Conservation (phyloP, 2,888 invertebrate genomes). For the Opisthograptis luteolata region DNA sequence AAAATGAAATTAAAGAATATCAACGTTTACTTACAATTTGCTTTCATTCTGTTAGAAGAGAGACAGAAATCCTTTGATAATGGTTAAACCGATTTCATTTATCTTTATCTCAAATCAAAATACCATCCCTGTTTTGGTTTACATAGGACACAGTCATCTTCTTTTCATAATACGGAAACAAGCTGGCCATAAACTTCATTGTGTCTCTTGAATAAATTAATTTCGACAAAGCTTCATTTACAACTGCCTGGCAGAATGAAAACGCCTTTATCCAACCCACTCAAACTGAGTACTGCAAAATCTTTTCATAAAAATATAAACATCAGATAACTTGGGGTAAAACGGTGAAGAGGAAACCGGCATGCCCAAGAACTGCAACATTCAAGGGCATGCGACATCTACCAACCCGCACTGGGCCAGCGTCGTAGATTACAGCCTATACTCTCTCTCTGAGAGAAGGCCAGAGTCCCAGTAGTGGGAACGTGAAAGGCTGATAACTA, state of each 20-base stretch:
- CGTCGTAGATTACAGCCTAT: too few species aligned
- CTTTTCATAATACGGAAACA: constrained; percentile 20
- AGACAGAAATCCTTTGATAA: neutral
- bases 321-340: constrained; percentile 2
- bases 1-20: constrained; percentile 5
- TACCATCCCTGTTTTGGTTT: too few species aligned
- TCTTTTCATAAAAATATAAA: neutral
- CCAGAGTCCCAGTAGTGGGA: too few species aligned
- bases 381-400: too few species aligned
- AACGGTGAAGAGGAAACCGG: too few species aligned
- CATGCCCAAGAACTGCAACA: too few species aligned
- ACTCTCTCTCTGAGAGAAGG: too few species aligned
- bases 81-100: too few species aligned
- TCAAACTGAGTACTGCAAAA: neutral
- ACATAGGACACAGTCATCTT: neutral
- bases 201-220: constrained; percentile 33
- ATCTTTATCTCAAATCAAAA: too few species aligned
- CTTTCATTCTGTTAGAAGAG: neutral
- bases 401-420: too few species aligned
- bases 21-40: constrained; percentile 9
- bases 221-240: constrained; percentile 32
- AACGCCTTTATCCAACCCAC: neutral
- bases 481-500: too few species aligned
- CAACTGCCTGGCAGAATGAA: constrained; percentile 16
- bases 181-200: constrained; percentile 26